Conservation (phyloP, 2,888 invertebrate genomes). For the Rutpela maculata region DNA sequence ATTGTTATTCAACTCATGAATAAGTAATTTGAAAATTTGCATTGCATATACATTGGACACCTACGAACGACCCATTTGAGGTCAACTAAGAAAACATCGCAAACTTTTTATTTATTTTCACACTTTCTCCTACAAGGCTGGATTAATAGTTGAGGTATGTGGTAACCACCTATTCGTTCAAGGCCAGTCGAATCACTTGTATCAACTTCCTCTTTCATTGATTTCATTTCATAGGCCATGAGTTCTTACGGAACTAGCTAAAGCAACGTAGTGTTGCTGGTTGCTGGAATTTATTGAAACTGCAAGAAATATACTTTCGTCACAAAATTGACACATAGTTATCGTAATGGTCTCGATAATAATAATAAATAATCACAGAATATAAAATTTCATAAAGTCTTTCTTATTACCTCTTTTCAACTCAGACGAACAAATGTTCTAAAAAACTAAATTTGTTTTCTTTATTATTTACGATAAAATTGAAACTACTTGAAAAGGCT, state of each 20-base stretch:
- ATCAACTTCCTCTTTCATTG: slow-evolving; percentile 7
- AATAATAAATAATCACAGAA: no score
- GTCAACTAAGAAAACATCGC: slow-evolving; percentile 23
- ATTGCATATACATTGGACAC: slow-evolving; percentile 6
- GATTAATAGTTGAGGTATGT: slow-evolving; percentile 19
- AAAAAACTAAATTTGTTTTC: no score
- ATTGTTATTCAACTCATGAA: not conserved
- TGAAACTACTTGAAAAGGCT: no score
- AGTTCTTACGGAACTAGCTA: not conserved
- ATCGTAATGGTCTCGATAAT: no score
- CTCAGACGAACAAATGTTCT: no score
- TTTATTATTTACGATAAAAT: no score
- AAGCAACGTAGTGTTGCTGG: not conserved
- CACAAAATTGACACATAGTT: no score
- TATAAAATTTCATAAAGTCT: no score
- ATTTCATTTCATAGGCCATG: not conserved
- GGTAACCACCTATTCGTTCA: slow-evolving; percentile 15
- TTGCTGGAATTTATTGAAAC: no score
- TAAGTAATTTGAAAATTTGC: slow-evolving; percentile 6
- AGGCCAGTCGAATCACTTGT: slow-evolving; percentile 8
- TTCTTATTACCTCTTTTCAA: no score
- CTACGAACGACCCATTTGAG: not conserved
- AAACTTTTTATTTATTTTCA: slow-evolving; percentile 35
- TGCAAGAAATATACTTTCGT: no score
- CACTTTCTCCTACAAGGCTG: slow-evolving; percentile 39